A percentile compares a stretch with the other conserved stretches of the same genome.
phyloP scores from a whole-genome alignment of 2,888 invertebrate species.

The Epirrhoe alternata region DNA sequence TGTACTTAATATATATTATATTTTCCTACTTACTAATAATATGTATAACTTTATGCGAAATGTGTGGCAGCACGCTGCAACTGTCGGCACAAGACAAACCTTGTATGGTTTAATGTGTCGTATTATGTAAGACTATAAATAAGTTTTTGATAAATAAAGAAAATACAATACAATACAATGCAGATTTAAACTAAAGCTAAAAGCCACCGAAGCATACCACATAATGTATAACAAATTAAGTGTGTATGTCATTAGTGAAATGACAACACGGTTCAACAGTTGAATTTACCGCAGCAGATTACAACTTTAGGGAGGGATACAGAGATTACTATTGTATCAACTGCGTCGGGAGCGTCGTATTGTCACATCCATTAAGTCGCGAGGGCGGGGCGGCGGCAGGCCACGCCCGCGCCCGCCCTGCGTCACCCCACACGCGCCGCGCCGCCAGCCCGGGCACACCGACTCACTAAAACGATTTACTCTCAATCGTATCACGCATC shows the following conservation, averaged over 20 bases:
- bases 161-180: no score
- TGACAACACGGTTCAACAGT: slow-evolving; percentile 29
- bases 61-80: no score
- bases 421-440: slow-evolving; percentile 57
- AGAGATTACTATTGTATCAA: slow-evolving; percentile 74
- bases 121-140: no score
- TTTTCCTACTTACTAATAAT: no score
- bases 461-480: slow-evolving; percentile 77
- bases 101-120: no score
- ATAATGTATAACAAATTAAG: slow-evolving; percentile 9
- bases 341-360: slow-evolving; percentile 77
- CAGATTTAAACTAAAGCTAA: neutral
- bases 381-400: slow-evolving; percentile 63
- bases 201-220: slow-evolving; percentile 1
- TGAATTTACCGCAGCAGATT: slow-evolving; percentile 50
- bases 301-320: slow-evolving; percentile 69
- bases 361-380: slow-evolving; percentile 82
- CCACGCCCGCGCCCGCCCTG: slow-evolving; percentile 65
- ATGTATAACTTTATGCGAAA: no score
- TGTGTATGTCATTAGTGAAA: slow-evolving; percentile 29
- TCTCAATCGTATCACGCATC: slow-evolving; percentile 78
- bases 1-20: no score
- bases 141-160: no score
- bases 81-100: no score
- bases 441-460: slow-evolving; percentile 40